These are phyloP conservation scores for Gopherus flavomarginatus DNA, from an alignment of 2,113 vertebrate genomes.

Conservation along the genomic window DNA sequence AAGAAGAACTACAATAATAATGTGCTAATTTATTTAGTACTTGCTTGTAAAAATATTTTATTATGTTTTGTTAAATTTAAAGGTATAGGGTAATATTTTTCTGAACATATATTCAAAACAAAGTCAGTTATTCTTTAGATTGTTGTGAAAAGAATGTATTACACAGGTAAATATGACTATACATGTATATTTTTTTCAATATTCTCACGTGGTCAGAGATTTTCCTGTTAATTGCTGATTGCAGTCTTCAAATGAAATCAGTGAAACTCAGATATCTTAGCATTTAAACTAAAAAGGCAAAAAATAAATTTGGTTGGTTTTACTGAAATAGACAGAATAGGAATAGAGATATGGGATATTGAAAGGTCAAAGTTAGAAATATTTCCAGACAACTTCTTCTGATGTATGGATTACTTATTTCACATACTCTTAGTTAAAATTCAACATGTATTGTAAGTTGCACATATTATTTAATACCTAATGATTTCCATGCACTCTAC, in stretches of 20 bases:
- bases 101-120: not conserved
- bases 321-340: conserved; percentile 36
- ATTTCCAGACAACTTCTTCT: not conserved
- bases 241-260: conserved; percentile 35
- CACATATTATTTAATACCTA: not conserved
- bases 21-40: not conserved
- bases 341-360: not conserved
- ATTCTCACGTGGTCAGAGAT: not conserved
- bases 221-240: conserved; percentile 25
- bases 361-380: conserved; percentile 21
- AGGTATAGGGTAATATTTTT: not conserved
- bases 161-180: not conserved
- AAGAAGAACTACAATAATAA: not conserved
- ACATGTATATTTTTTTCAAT: not conserved
- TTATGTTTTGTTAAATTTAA: not conserved
- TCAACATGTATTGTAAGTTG: not conserved
- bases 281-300: conserved; percentile 60
- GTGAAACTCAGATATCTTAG: not conserved
- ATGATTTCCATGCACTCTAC: not conserved
- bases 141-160: not conserved
- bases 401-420: not conserved
- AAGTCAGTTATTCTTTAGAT: not conserved
- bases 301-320: conserved; percentile 57
- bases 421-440: not conserved
- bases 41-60: not conserved